Evolutionary conservation across 64 coral and sea anemone genomes (phyloP), one percentile per base, ranked within the genome.

Genomic region (Pocillopora damicornis): DNA sequence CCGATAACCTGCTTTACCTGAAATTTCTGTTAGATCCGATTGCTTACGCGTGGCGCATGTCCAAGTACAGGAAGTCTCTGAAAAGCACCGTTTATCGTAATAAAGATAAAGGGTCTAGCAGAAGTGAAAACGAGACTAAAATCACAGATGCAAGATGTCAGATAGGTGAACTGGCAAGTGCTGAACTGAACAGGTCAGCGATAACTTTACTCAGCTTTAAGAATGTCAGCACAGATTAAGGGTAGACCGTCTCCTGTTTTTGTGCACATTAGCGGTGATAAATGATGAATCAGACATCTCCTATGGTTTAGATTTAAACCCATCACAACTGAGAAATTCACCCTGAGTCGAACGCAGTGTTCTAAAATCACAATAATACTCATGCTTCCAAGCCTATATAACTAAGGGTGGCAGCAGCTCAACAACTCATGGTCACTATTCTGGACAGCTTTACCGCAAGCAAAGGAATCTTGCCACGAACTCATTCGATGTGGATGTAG

Each of bases 31-130:
- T 89, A 15, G 78, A 89, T 57, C 88, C 88, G 14, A 82, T 88
- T 45, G 37, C 81, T 6, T 89, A 89, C 67, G 88, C 88, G 66
- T 89, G 88, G 88, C 88, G 88, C n/a, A 58, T 89, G 88, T 63
- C 77, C 23, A 73, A 89, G 58, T 89, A 81, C 30, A 64, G 88
- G 11, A 5, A 35, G 9, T 77, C 88, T 59, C 35, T 89, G 13
- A 56, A 5, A 9, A 77, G 57, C 18, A 77, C 18, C 20, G 20
- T 77, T 45, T 45, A 20, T 11, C 42, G 42, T n/a, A 77, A 77
- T 20, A 77, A 77, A 38, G 22, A 14, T 3, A 77, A 77, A 36
- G 6, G 56, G 8, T 77, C 38, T 17, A 57, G 37, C 7, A 42
- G 42, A 77, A 58, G 7, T 22, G 18, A 56, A 77, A 57, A 15